These are phyloP conservation scores for Anastrepha obliqua DNA, from an alignment of 1,140 invertebrate genomes.

Conservation along the genomic window DNA sequence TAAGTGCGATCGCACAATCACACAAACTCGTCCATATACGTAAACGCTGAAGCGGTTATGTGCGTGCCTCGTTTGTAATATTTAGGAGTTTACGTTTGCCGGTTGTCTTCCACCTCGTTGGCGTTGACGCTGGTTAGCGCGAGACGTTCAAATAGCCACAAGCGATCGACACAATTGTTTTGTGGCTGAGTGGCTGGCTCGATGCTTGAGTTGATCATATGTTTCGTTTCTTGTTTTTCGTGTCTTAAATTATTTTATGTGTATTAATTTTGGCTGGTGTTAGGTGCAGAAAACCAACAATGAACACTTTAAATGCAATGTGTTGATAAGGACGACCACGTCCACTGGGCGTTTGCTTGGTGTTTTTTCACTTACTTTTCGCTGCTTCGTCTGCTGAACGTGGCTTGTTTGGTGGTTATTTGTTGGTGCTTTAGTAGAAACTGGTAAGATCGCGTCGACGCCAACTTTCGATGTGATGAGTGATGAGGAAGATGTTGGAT, in stretches of 20 bases:
- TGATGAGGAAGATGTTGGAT: constrained; percentile 51
- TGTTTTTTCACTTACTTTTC: not conserved
- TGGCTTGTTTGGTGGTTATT: constrained; percentile 5
- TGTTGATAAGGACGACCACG: constrained; percentile 51
- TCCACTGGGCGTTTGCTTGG: constrained; percentile 35
- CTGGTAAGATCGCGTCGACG: not conserved
- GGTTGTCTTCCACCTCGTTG: not conserved
- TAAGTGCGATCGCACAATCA: not conserved
- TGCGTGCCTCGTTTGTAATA: constrained; percentile 52
- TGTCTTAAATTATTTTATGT: constrained; percentile 52
- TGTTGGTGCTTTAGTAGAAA: not conserved
- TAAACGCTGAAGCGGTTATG: not conserved
- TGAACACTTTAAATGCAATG: constrained; percentile 53
- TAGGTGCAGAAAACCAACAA: constrained; percentile 52
- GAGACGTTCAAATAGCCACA: constrained; percentile 42
- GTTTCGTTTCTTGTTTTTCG: constrained; percentile 13
- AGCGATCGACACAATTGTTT: constrained; percentile 46
- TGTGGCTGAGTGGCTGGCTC: not conserved
- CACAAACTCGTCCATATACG: not conserved
- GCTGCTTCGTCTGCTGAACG: not conserved
- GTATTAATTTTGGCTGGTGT: constrained; percentile 52
- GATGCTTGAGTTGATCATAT: constrained; percentile 1
- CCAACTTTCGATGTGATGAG: constrained; percentile 33
- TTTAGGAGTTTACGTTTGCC: not conserved
- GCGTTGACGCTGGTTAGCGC: constrained; percentile 25